These are phyloP conservation scores for Sinocyclocheilus maitianheensis DNA, from an alignment of 2,113 vertebrate genomes.

Conservation along the genomic window DNA sequence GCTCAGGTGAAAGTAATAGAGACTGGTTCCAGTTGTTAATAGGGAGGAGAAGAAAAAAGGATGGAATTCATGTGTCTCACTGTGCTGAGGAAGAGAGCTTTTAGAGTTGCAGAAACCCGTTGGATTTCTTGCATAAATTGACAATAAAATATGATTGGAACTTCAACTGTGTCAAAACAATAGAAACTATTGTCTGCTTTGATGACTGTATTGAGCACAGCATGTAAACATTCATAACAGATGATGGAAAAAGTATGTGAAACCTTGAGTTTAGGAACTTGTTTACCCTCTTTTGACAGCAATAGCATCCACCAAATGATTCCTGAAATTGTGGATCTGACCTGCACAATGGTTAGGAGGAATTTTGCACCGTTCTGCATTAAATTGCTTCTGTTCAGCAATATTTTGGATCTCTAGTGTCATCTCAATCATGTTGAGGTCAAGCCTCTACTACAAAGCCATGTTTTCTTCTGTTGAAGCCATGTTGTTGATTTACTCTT, in stretches of 20 bases:
- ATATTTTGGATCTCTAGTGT: neutral
- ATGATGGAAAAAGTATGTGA: neutral
- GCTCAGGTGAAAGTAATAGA: constrained; percentile 12
- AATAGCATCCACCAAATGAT: neutral
- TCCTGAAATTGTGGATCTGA: neutral
- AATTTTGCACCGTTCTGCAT: neutral
- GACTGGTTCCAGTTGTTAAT: neutral
- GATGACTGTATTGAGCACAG: neutral
- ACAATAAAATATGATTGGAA: neutral
- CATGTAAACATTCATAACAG: neutral
- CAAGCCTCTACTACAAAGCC: neutral
- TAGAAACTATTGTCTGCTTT: neutral
- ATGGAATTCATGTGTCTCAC: too few relatives aligned
- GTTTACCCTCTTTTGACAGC: neutral
- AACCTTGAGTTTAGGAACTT: neutral
- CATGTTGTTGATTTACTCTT: constrained; percentile 1
- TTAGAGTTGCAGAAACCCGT: neutral
- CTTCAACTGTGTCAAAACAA: neutral
- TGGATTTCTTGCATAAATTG: neutral
- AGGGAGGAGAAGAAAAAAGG: constrained; percentile 14
- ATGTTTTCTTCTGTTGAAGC: constrained; percentile 9
- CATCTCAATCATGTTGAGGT: neutral
- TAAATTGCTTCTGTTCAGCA: neutral
- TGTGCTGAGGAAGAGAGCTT: neutral
- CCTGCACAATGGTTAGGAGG: neutral